Base-by-base conservation (phyloP, 2,888 invertebrate genomes). In the Phalera bucephala region DNA sequence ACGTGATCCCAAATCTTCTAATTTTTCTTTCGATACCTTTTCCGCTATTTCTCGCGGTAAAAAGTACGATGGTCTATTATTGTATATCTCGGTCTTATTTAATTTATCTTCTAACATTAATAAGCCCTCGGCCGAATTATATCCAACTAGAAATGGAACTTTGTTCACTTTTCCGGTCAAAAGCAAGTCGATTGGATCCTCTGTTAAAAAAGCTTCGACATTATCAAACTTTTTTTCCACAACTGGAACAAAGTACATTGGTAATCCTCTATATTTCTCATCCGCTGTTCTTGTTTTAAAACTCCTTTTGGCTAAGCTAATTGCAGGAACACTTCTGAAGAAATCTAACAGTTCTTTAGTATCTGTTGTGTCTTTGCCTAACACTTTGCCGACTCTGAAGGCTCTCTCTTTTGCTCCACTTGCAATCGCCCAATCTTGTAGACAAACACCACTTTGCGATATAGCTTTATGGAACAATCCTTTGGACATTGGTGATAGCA, bases 381-480 rank as follows among this genome's bases (percentile, higher is more conserved):
- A 49, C 11, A 57, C 23, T 45, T 74, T 75, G 1, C 67, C 80
- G 0, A 64, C 49, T 46, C 74, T 67, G 29, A 77, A 73, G 1
- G 81, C 81, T 48, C 80, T 54, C 5, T 64, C 72, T 31, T 48
- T 64, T 0, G 64, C 53, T 8, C 57, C 50, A 26, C 52, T 58
- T 0, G 57, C 71, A 3, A 53, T 44, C 1, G 73, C 52, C 75
- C 81, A 83, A 35, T 80, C 75, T 12, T 62, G 55, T n/a, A 76
- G 48, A 26, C 70, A 68, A 0, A 72, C 64, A 0, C 85, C 87
- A 47, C 86, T 86, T 53, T 86, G 80, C 5, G 70, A 66, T 43
- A 87, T 85, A 0, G 72, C 83, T 57, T 72, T 75, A 36, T 83
- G 68, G 33, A 87, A 87, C 12, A 88, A 49, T 6, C 80, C 83